Evolutionary conservation across 2,113 vertebrate genomes (phyloP).

Genomic region (Rhegmatorhina hoffmannsi): DNA sequence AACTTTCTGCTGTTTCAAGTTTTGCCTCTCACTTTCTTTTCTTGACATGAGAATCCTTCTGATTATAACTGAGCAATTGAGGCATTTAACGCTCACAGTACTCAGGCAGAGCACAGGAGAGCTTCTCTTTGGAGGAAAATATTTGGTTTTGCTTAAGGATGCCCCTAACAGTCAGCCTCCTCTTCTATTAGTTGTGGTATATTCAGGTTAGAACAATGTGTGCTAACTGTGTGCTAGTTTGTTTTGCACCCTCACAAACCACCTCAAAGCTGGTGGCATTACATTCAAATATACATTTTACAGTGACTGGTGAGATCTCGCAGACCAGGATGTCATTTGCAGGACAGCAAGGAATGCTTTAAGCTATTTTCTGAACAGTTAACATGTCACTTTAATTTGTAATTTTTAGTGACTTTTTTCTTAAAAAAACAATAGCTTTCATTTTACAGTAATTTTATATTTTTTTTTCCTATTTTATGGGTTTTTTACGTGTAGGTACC

Average conservation of each 20-base stretch:
- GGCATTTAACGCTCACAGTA: not conserved
- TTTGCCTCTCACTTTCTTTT: not conserved
- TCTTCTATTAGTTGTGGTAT: not conserved
- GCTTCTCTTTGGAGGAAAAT: not conserved
- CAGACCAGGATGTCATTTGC: not conserved
- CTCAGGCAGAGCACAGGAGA: not conserved
- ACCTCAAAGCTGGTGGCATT: not conserved
- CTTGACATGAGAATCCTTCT: not conserved
- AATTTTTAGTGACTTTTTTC: not conserved
- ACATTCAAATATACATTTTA: not conserved
- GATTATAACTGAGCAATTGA: not conserved
- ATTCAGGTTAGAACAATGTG: not conserved
- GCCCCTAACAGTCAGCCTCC: not conserved
- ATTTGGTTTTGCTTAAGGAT: not conserved
- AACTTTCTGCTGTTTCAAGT: not conserved
- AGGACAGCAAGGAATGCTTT: not conserved
- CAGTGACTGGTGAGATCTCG: not conserved
- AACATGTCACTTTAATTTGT: not conserved
- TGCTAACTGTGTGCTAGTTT: not conserved
- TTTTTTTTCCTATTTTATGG: not conserved
- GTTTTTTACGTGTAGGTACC: not conserved
- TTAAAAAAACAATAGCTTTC: not conserved
- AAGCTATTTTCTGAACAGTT: not conserved
- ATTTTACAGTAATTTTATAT: not conserved
- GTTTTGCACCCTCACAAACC: not conserved